phyloP scores from a whole-genome alignment of 37 sponge, comb jelly and placozoan species.

The Chondrilla cf. caribensis region DNA sequence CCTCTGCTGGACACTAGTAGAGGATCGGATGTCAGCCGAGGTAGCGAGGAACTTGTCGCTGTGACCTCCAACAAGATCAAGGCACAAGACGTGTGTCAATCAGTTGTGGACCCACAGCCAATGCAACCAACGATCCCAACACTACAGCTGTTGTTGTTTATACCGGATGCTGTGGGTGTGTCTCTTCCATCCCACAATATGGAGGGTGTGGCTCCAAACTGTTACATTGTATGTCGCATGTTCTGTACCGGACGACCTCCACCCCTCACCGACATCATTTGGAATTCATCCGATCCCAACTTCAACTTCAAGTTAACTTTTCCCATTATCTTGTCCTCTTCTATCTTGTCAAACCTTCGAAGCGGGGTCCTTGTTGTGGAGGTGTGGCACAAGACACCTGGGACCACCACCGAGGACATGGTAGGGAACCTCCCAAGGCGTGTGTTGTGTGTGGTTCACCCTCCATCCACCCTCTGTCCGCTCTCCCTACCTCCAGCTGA shows the following conservation, averaged over 20 bases:
- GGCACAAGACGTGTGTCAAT: background rate
- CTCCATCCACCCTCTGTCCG: background rate
- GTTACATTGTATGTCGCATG: constrained; percentile 58
- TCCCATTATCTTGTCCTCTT: constrained; percentile 47
- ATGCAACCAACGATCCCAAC: background rate
- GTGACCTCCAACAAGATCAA: background rate
- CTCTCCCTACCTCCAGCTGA: constrained; percentile 36
- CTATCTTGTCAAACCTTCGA: constrained; percentile 48
- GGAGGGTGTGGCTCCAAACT: constrained; percentile 36
- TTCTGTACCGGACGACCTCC: constrained; percentile 43
- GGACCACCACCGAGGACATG: constrained; percentile 41
- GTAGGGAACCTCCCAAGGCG: background rate
- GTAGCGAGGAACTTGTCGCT: background rate
- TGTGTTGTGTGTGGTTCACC: no score
- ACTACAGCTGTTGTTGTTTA: constrained; percentile 41
- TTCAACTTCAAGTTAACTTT: constrained; percentile 49
- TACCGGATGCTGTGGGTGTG: constrained; percentile 44
- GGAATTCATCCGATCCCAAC: constrained; percentile 55
- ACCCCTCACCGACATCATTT: constrained; percentile 36
- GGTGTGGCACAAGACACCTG: constrained; percentile 82
- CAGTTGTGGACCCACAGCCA: background rate
- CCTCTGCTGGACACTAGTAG: background rate
- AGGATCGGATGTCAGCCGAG: background rate
- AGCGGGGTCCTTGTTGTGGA: constrained; percentile 73
- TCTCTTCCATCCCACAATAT: background rate